Base-by-base conservation (phyloP, 2,113 vertebrate genomes). In the Halichoerus grypus region DNA sequence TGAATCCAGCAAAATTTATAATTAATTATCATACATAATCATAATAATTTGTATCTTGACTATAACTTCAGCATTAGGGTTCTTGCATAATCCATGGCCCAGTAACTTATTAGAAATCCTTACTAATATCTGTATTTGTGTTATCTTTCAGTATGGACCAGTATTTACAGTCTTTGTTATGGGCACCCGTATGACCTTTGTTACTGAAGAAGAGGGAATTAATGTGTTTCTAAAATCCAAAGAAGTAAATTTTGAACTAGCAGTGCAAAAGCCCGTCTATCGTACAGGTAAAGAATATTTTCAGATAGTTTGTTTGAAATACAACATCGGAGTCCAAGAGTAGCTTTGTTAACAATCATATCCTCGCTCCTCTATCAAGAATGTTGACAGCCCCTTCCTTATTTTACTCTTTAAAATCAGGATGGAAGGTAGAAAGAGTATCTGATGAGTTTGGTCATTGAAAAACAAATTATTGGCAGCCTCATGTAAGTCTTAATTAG, bases 141-240 rank as follows among this genome's bases (percentile, higher is more conserved):
- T 92, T 95, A 91, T 97, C 33, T 99, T 98, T 71, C 97, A 99
- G 99, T 98, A 99, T 19, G 99, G 99, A 36, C 99, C 99, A 31
- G 74, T 99, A 39, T 99, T 99, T 98, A 99, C 99, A 15, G 59
- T 99, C 82, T 94, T 98, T 0, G 98, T 98, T 46, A 71, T 99
- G 94, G 99, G 99, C 28, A 99, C 99, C 55, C 98, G 99, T 4
- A 98, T 99, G 87, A 99, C 99, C 39, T 99, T 99, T 98, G 98
- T 99, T 93, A 99, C 98, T 21, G 98, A 99, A 71, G 98, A 99
- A 88, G 99, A 99, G 92, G 99, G 99, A 89, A 88, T 99, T 26
- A 95, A 98, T 83, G 95, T 97, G 19, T 99, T 99, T 98, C 99
- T 99, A 91, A 99, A 98, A 33, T 99, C 99, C 6, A 99, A 99